Base-by-base conservation (phyloP, 2,888 invertebrate genomes). In the Xanthia icteritia region DNA sequence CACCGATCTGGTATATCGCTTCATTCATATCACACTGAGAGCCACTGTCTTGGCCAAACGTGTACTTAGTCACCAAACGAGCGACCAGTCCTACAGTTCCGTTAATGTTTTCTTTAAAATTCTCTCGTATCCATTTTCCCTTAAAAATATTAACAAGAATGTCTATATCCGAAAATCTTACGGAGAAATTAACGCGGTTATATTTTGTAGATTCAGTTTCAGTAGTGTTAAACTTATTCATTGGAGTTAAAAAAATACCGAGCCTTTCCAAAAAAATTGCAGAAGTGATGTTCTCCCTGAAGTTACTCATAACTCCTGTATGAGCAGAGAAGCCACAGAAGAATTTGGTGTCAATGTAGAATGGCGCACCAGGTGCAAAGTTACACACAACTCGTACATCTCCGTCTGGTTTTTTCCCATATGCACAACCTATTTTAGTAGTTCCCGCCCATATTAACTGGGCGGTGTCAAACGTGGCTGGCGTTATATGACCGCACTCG, bases 371-470 rank as follows among this genome's bases (percentile, higher is more conserved):
- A 17, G 96, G 96, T 42, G 94, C 88, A 83, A 96, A 96, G 83
- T 95, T 94, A 77, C 96, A 96, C 3, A 95, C 90, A 17, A 96
- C 93, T 89, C 96, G 91, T 39, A 93, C 81, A 82, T 96, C 93
- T 45, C 94, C 95, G 78, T 92, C 91, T 3, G 64, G 27, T 60
- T 86, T 89, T 79, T 83, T 79, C 54, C 92, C 95, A 81, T 91
- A 95, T 20, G 96, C 96, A 88, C 96, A 96, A 67, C 96, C 96
- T 31, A 96, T 91, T 93, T 95, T 95, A 73, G 87, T 88, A 6
- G 96, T 96, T 36, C 92, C 89, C 5, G 96, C 95, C 96, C 96
- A 96, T 63, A 96, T 73, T 58, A 96, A 83, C 81, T 96, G 96
- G 20, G 91, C 93, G 61, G 96, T 94, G 70, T 92, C 90, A 81